Evolutionary conservation across 1,140 invertebrate genomes (phyloP), one percentile per base, ranked within the genome.

Genomic region (Conus betulinus): DNA sequence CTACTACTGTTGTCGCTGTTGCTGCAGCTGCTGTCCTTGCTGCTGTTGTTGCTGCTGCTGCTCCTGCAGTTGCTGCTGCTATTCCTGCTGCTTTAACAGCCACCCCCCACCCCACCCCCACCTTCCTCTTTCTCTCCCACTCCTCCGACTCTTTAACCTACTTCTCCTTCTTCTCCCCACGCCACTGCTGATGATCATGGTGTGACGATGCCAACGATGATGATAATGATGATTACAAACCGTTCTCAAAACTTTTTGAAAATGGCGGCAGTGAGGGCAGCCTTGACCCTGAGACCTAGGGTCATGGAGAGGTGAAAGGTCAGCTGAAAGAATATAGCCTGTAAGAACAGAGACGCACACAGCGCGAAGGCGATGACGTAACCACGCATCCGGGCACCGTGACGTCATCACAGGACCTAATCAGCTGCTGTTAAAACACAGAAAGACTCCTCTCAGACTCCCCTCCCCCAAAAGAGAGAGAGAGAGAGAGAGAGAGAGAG

Each of bases 251-350:
- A 55, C 83, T 84, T 84, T 57, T 25, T 84, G 57, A 84, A 84
- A 39, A 84, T 63, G 17, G 83, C 84, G 23, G 84, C 84, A 8
- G 84, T 85, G 15, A 85, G 39, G 20, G 84, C 84, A 85, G 63
- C 67, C 67, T 85, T 85, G 84, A 85, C 84, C 67, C 84, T 76
- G 11, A 85, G 84, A 27, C 84, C 84, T 11, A 85, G 84, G 51
- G 84, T 85, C 84, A 85, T 85, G 84, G 84, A 60, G 27, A 85
- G 84, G 84, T 85, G 84, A 76, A 85, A 85, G 67, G 84, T 85
- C 84, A 85, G 27, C 20, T 85, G 84, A 23, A 85, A 85, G 55
- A 85, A 67, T 0, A 85, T 11, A 4, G 84, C 67, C 51, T 85
- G 84, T 6, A 85, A 63, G 25, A 85, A 13, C 23, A 85, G 60